Percentiles rank a stretch among this genome's conserved stretches.
Conservation (phyloP, 2,113 vertebrate genomes). For the Hippocampus guttulatus region DNA sequence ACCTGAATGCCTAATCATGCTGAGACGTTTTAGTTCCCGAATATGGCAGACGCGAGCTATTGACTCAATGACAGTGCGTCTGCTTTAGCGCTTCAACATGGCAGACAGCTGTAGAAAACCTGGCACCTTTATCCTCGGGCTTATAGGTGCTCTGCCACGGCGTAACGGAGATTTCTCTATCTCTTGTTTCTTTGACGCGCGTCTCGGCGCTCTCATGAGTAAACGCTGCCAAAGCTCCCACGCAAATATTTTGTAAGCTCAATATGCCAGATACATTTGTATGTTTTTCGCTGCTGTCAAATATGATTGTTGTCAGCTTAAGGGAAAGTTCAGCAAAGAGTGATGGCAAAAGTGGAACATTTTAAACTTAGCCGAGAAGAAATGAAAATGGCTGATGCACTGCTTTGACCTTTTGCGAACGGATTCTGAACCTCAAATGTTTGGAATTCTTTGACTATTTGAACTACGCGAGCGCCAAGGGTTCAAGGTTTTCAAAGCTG, state of each 20-base stretch:
- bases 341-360: neutral
- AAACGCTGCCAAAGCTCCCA: constrained; percentile 19
- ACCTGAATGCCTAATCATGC: constrained; percentile 16
- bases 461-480: neutral
- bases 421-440: neutral
- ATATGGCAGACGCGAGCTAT: constrained; percentile 11
- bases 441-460: neutral
- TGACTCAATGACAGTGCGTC: constrained; percentile 26
- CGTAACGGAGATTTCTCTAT: constrained; percentile 16
- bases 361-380: neutral
- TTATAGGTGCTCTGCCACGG: constrained; percentile 17
- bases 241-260: constrained; percentile 17
- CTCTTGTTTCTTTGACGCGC: constrained; percentile 17
- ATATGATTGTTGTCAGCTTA: constrained; percentile 4
- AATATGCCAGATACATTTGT: constrained; percentile 6
- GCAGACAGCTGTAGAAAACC: constrained; percentile 18
- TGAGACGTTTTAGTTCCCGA: constrained; percentile 13
- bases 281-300: neutral
- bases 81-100: constrained; percentile 28
- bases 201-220: constrained; percentile 15
- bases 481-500: too few relatives aligned
- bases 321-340: neutral
- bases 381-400: neutral
- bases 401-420: neutral
- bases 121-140: constrained; percentile 25